Evolutionary conservation across 1,140 invertebrate species (phyloP).

Genomic region (Bombus soroeensis): DNA sequence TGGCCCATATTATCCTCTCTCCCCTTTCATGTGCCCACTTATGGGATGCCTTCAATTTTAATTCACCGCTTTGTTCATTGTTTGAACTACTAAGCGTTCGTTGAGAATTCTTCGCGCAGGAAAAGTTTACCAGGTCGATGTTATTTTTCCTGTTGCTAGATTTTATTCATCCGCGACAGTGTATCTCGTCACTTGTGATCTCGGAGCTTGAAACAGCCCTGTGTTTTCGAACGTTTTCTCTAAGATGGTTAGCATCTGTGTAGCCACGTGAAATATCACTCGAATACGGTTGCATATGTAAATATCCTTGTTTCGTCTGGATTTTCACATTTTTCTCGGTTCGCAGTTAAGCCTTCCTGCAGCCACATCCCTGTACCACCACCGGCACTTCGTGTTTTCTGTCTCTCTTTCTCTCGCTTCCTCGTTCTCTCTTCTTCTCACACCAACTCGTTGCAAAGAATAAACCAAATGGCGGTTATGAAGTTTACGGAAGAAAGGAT

Average conservation of each 20-base stretch:
- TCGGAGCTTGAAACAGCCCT: background rate
- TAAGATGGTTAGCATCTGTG: background rate
- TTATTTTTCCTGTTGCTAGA: background rate
- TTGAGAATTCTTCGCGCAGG: background rate
- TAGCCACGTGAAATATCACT: conserved; percentile 6
- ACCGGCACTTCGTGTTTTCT: background rate
- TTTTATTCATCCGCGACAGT: background rate
- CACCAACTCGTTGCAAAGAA: background rate
- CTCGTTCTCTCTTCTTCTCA: background rate
- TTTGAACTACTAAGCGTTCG: conserved; percentile 15
- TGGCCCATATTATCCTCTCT: conserved; percentile 21
- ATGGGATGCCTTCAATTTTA: conserved; percentile 38
- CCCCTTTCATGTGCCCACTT: conserved; percentile 21
- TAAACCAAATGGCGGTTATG: conserved; percentile 35
- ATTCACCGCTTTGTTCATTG: conserved; percentile 39
- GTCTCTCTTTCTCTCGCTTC: background rate
- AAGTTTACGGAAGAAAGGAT: conserved; percentile 38
- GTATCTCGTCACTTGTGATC: background rate
- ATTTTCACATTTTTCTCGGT: background rate
- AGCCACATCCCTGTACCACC: background rate
- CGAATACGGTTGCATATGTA: conserved; percentile 2
- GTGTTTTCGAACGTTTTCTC: background rate
- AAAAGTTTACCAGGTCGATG: background rate
- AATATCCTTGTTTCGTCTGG: conserved; percentile 15
- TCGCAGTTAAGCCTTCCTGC: conserved; percentile 2